Percentiles rank a stretch among this genome's conserved stretches.
These are phyloP conservation scores for Pentamera pediparva DNA, from an alignment of 53 echinoderm and acorn worm genomes.

Conservation along the genomic window DNA sequence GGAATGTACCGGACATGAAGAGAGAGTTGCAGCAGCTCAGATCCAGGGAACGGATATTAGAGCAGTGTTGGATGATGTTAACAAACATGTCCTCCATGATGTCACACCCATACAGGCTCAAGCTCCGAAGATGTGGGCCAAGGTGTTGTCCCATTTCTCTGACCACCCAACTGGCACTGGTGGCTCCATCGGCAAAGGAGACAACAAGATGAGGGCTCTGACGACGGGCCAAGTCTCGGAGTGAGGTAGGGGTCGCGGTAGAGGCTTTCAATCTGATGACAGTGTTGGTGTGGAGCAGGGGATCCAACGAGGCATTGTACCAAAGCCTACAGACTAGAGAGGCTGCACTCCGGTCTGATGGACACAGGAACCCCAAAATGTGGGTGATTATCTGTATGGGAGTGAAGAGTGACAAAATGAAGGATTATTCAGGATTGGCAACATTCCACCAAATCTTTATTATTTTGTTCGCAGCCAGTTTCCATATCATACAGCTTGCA, in stretches of 20 bases:
- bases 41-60: conserved; percentile 52
- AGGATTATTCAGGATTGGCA: neutral
- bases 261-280: conserved; percentile 68
- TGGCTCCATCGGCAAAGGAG: conserved; percentile 67
- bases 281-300: conserved; percentile 63
- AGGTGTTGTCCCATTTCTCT: conserved; percentile 72
- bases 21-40: conserved; percentile 85
- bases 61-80: conserved; percentile 63
- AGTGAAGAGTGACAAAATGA: no score
- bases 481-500: no score
- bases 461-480: no score
- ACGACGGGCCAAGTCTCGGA: conserved; percentile 57
- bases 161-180: conserved; percentile 47
- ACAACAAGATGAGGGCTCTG: conserved; percentile 84
- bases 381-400: conserved; percentile 69
- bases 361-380: conserved; percentile 65
- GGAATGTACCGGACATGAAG: conserved; percentile 95
- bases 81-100: conserved; percentile 67
- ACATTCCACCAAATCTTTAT: neutral
- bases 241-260: conserved; percentile 33
- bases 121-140: conserved; percentile 59
- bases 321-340: conserved; percentile 57
- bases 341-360: conserved; percentile 75
- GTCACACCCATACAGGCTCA: conserved; percentile 84
- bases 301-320: conserved; percentile 86